Percentiles rank a stretch among this genome's conserved stretches.
Conservation (phyloP, 2,797 vertebrate species). For the Botia kubotai region DNA sequence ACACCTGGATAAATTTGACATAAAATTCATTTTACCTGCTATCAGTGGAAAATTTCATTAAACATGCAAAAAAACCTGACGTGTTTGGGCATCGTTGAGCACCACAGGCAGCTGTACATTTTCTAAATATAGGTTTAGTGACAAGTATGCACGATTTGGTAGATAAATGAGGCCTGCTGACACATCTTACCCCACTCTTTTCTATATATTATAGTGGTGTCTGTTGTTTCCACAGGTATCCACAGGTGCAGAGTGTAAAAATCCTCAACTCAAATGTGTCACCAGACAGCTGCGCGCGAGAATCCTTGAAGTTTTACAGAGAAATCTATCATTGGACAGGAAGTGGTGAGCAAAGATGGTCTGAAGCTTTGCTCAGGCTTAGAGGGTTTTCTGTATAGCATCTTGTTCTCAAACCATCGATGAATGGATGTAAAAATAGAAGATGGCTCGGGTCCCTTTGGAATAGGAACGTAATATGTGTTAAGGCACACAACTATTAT, state of each 20-base stretch:
- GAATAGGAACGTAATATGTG: background rate
- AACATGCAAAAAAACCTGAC: background rate
- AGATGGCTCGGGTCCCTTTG: background rate
- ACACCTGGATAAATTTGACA: slow-evolving; percentile 11
- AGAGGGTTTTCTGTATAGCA: background rate
- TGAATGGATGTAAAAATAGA: slow-evolving; percentile 11
- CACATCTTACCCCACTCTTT: background rate
- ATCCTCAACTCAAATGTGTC: slow-evolving; percentile 16
- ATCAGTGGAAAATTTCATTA: background rate
- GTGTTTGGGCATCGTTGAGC: background rate
- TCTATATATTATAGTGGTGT: background rate
- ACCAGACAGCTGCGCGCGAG: background rate
- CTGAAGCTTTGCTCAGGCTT: slow-evolving; percentile 10
- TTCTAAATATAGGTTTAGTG: slow-evolving; percentile 6
- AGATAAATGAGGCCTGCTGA: background rate
- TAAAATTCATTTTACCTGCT: background rate
- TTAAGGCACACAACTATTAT: slow-evolving; percentile 17
- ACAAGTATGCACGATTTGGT: background rate
- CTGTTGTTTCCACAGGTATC: background rate
- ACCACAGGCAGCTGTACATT: background rate
- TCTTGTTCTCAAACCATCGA: background rate
- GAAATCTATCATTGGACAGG: slow-evolving; percentile 25
- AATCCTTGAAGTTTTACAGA: slow-evolving; percentile 17
- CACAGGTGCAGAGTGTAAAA: background rate
- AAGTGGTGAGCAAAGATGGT: slow-evolving; percentile 11